phyloP scores from a whole-genome alignment of 1,140 invertebrate genomes.

The Penaeus vannamei region DNA sequence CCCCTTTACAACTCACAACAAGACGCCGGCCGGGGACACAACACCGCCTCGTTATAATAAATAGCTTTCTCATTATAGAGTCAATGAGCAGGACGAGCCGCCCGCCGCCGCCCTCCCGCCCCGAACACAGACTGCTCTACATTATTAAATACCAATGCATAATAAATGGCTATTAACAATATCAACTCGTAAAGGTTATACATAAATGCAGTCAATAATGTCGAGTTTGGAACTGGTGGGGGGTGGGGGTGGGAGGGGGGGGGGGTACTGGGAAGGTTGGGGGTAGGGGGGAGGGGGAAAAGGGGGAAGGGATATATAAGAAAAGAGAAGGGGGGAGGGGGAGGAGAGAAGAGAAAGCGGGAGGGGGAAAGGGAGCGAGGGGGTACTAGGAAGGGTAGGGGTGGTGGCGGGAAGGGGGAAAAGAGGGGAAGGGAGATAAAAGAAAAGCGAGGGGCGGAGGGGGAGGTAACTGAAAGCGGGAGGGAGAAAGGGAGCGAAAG shows the following conservation, averaged over 20 bases:
- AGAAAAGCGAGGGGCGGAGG: neutral
- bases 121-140: too few relatives aligned
- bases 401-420: slow-evolving; percentile 13
- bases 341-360: neutral
- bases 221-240: too few relatives aligned
- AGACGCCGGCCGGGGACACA: too few relatives aligned
- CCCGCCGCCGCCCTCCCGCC: too few relatives aligned
- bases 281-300: neutral
- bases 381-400: neutral
- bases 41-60: too few relatives aligned
- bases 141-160: too few relatives aligned
- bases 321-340: neutral
- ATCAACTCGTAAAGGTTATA: too few relatives aligned
- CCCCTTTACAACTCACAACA: too few relatives aligned
- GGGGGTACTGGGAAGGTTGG: neutral
- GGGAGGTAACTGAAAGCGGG: neutral
- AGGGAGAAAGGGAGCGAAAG: neutral
- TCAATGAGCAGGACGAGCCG: too few relatives aligned
- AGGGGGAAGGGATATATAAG: neutral
- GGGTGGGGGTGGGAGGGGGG: neutral
- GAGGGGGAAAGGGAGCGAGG: neutral
- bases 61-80: too few relatives aligned
- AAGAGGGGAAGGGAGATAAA: neutral
- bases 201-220: too few relatives aligned
- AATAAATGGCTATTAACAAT: too few relatives aligned